Conservation (phyloP, 53 echinoderm and acorn worm genomes). For the Patiria pectinifera region DNA sequence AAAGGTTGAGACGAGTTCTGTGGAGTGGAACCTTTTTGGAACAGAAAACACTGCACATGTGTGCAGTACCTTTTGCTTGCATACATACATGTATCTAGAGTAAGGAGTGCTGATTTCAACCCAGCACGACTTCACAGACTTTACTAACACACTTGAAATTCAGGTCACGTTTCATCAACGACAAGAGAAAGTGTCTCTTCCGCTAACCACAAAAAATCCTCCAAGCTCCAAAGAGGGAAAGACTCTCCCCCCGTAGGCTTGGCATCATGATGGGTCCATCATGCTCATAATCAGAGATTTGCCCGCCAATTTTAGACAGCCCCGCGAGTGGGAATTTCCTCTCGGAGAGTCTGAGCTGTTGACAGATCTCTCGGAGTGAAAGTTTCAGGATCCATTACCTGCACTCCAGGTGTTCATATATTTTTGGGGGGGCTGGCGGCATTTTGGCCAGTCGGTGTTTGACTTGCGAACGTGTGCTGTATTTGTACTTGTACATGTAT, state of each 20-base stretch:
- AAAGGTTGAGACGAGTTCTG: too few species aligned
- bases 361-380: slow-evolving; percentile 41
- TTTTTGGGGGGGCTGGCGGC: not conserved
- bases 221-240: not conserved
- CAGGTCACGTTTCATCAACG: slow-evolving; percentile 6
- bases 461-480: not conserved
- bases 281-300: slow-evolving; percentile 38
- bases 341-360: slow-evolving; percentile 28
- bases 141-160: not conserved
- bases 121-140: not conserved
- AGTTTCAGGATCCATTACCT: slow-evolving; percentile 46
- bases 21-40: too few species aligned
- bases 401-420: not conserved
- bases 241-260: not conserved
- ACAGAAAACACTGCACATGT: too few species aligned
- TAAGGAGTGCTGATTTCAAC: not conserved
- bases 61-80: not conserved
- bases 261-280: not conserved
- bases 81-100: not conserved
- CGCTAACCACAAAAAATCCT: not conserved
- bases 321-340: slow-evolving; percentile 54
- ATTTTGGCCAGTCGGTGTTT: slow-evolving; percentile 35
- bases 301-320: slow-evolving; percentile 29
- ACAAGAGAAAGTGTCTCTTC: slow-evolving; percentile 4
- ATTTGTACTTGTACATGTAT: not conserved